phyloP scores from a whole-genome alignment of 2,888 invertebrate species.

The Acanthacorydalis orientalis region DNA sequence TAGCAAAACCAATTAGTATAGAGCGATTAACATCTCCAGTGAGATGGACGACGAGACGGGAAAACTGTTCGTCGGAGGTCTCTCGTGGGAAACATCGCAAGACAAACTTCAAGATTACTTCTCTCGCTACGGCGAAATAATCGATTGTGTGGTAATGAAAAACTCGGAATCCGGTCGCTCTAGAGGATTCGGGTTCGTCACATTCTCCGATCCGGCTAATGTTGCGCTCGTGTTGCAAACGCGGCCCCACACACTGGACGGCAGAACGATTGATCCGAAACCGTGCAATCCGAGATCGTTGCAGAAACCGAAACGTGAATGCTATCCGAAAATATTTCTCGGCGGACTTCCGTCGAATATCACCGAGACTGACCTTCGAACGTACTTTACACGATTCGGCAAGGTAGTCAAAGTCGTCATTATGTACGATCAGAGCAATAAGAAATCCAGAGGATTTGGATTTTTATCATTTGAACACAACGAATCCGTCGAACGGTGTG shows the following conservation, averaged over 20 bases:
- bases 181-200: slow-evolving; percentile 83
- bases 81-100: slow-evolving; percentile 78
- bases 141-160: slow-evolving; percentile 89
- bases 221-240: slow-evolving; percentile 70
- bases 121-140: slow-evolving; percentile 76
- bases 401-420: slow-evolving; percentile 85
- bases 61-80: slow-evolving; percentile 74
- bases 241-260: slow-evolving; percentile 75
- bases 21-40: not conserved
- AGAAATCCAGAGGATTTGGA: slow-evolving; percentile 80
- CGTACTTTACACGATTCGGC: slow-evolving; percentile 74
- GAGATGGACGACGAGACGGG: slow-evolving; percentile 17
- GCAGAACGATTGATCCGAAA: slow-evolving; percentile 70
- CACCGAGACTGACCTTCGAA: slow-evolving; percentile 71
- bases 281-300: slow-evolving; percentile 78
- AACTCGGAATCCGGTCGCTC: slow-evolving; percentile 83
- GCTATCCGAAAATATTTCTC: slow-evolving; percentile 75
- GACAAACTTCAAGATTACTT: slow-evolving; percentile 72
- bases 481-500: slow-evolving; percentile 71
- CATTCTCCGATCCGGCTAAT: slow-evolving; percentile 72
- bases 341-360: slow-evolving; percentile 80
- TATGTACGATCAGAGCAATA: slow-evolving; percentile 87
- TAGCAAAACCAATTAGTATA: not conserved
- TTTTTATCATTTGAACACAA: slow-evolving; percentile 80
- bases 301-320: slow-evolving; percentile 69